phyloP scores from a whole-genome alignment of 2,888 invertebrate genomes.

The Drosophila demipolita region DNA sequence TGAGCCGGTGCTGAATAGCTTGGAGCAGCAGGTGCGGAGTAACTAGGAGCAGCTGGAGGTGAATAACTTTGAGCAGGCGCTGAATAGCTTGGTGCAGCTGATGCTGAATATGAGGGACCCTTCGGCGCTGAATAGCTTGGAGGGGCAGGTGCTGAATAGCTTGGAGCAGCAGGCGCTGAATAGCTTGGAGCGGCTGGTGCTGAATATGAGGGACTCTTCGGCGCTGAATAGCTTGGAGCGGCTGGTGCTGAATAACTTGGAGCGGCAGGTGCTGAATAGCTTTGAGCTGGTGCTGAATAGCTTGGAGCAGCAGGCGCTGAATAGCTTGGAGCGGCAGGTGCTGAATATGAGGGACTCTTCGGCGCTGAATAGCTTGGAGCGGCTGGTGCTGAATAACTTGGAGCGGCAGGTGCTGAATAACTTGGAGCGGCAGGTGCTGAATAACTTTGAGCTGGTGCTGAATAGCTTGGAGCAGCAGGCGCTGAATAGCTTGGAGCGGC shows the following conservation, averaged over 20 bases:
- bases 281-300: constrained; percentile 15
- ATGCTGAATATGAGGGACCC: constrained; percentile 4
- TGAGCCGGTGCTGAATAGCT: constrained; percentile 28
- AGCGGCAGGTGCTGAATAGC: constrained; percentile 19
- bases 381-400: constrained; percentile 11
- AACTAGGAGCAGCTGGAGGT: constrained; percentile 5
- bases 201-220: rapidly evolving
- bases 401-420: constrained; percentile 15
- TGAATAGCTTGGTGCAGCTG: constrained; percentile 16
- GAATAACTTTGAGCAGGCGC: constrained; percentile 7
- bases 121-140: constrained; percentile 9
- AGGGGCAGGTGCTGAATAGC: constrained; percentile 13
- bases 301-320: constrained; percentile 9
- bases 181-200: constrained; percentile 5
- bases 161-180: constrained; percentile 19
- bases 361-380: constrained; percentile 14
- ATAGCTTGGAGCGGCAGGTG: constrained; percentile 13
- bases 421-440: constrained; percentile 19
- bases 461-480: constrained; percentile 26
- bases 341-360: constrained; percentile 4
- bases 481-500: constrained; percentile 21
- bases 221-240: constrained; percentile 3
- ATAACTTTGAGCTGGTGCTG: constrained; percentile 23
- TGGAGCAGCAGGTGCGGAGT: constrained; percentile 9
- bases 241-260: constrained; percentile 16